Evolutionary conservation across 92 coral and sea anemone genomes (phyloP).

Genomic region (Phenganax marumi): DNA sequence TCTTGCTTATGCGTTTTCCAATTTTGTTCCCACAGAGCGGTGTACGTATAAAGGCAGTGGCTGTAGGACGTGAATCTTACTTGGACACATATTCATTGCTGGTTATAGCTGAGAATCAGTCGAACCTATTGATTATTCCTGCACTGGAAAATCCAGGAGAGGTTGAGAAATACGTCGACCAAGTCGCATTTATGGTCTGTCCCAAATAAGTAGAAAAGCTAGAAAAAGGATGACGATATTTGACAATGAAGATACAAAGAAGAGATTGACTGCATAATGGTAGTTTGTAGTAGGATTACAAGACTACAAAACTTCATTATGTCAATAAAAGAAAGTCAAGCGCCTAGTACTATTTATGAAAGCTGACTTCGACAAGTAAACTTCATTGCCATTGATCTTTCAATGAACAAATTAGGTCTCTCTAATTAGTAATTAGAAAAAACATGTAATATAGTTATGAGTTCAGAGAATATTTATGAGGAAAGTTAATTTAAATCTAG

Average conservation of each 20-base stretch:
- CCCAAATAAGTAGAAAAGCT: not conserved
- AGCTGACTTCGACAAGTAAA: too few relatives aligned
- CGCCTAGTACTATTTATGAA: too few relatives aligned
- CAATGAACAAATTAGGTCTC: too few relatives aligned
- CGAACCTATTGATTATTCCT: conserved; percentile 16
- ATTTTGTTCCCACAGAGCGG: not conserved
- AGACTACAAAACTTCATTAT: too few relatives aligned
- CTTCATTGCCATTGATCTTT: too few relatives aligned
- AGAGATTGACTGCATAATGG: not conserved
- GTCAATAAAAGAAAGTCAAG: too few relatives aligned
- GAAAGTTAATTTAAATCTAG: too few relatives aligned
- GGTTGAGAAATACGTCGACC: conserved; percentile 3
- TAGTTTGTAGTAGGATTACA: not conserved
- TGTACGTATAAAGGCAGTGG: conserved; percentile 22
- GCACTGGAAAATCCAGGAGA: conserved; percentile 4
- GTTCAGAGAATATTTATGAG: too few relatives aligned
- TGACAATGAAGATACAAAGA: not conserved
- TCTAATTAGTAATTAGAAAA: too few relatives aligned
- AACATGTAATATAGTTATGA: too few relatives aligned
- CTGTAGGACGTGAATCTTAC: conserved; percentile 12
- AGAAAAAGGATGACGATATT: not conserved
- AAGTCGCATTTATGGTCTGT: conserved; percentile 16
- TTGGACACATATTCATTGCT: conserved; percentile 8
- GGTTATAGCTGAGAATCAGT: conserved; percentile 15
- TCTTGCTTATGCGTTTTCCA: not conserved